phyloP scores from a whole-genome alignment of 92 coral and sea anemone genomes.

The Zoanthus solanderi region DNA sequence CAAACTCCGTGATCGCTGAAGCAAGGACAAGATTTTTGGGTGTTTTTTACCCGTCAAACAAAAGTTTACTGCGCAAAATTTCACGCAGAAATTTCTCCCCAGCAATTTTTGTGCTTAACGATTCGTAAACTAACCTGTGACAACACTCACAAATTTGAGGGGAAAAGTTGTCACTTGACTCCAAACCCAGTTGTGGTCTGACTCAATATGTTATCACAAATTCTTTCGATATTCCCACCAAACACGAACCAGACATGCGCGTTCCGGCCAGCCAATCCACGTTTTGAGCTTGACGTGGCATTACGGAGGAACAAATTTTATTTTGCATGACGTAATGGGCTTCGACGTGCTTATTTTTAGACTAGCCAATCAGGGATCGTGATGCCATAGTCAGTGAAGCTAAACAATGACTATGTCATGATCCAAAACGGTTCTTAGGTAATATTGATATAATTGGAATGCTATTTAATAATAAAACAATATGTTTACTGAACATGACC shows the following conservation, averaged over 20 bases:
- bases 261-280: slow-evolving; percentile 84
- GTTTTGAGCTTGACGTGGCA: slow-evolving; percentile 97
- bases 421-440: slow-evolving; percentile 96
- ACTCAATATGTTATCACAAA: slow-evolving; percentile 73
- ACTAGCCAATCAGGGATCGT: slow-evolving; percentile 78
- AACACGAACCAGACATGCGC: slow-evolving; percentile 80
- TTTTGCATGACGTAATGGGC: slow-evolving; percentile 97
- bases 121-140: slow-evolving; percentile 85
- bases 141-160: slow-evolving; percentile 78
- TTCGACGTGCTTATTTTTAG: slow-evolving; percentile 85
- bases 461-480: slow-evolving; percentile 97
- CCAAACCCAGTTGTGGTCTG: slow-evolving; percentile 76
- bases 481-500: slow-evolving; percentile 73
- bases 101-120: background rate
- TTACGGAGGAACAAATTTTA: slow-evolving; percentile 94
- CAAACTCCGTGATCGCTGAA: slow-evolving; percentile 51
- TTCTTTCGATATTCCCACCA: slow-evolving; percentile 88
- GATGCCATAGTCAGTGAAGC: slow-evolving; percentile 82
- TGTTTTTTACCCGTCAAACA: slow-evolving; percentile 19
- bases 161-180: slow-evolving; percentile 79
- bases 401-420: slow-evolving; percentile 97
- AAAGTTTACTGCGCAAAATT: background rate
- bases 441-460: slow-evolving; percentile 97
- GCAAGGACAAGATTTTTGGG: slow-evolving; percentile 26
- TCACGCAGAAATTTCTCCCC: slow-evolving; percentile 8